Percentiles rank a stretch among this genome's conserved stretches.
phyloP scores from a whole-genome alignment of 2,888 invertebrate species.

The Chydorus sphaericus region DNA sequence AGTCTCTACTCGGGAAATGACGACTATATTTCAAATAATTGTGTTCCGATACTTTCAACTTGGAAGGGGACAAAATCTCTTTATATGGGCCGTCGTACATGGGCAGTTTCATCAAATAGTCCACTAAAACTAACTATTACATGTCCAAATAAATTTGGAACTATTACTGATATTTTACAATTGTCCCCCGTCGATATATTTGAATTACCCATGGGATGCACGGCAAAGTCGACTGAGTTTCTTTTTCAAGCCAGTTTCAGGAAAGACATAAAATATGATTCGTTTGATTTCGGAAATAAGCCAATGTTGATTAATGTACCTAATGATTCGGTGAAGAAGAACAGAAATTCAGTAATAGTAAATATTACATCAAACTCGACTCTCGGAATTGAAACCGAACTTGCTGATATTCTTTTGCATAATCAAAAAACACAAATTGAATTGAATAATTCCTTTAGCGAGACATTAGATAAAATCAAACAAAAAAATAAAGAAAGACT shows the following conservation, averaged over 20 bases:
- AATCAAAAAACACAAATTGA: too few relatives aligned
- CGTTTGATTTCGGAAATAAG: too few relatives aligned
- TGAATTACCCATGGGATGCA: not conserved
- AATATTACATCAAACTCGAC: too few relatives aligned
- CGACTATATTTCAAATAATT: not conserved
- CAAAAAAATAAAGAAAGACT: too few relatives aligned
- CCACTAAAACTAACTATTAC: not conserved
- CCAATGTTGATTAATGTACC: too few relatives aligned
- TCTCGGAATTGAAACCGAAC: too few relatives aligned
- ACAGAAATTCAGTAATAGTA: too few relatives aligned
- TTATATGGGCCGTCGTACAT: not conserved
- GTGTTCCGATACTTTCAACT: not conserved
- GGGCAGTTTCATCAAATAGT: not conserved
- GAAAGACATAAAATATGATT: too few relatives aligned
- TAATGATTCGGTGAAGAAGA: too few relatives aligned
- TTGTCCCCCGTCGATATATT: not conserved
- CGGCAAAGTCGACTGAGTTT: not conserved
- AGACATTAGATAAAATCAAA: too few relatives aligned
- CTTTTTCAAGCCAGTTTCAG: not conserved
- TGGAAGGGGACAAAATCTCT: not conserved
- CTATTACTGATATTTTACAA: not conserved
- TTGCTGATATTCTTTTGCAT: too few relatives aligned
- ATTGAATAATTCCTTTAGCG: too few relatives aligned
- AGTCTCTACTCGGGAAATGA: not conserved
- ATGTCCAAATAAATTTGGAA: not conserved